phyloP scores from a whole-genome alignment of 2,797 vertebrate genomes.

The Anisognathus igniventris region DNA sequence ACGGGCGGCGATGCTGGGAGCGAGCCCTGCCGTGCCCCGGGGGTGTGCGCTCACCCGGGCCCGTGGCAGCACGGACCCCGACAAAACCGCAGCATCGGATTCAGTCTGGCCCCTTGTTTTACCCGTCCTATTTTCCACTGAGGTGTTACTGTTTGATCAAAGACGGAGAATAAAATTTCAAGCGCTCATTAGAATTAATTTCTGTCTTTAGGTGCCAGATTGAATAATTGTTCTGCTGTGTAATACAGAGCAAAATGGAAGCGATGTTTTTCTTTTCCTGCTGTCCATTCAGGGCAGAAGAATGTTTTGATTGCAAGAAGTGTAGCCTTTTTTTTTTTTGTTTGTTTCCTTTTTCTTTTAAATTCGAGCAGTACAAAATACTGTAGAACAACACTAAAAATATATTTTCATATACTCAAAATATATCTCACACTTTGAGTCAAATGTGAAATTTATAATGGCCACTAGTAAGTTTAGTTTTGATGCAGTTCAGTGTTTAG shows the following conservation, averaged over 20 bases:
- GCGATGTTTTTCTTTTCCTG: neutral
- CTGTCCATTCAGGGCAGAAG: neutral
- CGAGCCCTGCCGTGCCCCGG: neutral
- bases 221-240: neutral
- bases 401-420: neutral
- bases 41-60: neutral
- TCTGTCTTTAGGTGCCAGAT: neutral
- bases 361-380: too few relatives aligned
- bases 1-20: neutral
- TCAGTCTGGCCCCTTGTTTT: neutral
- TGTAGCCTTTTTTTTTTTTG: neutral
- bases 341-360: neutral
- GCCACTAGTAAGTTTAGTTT: neutral
- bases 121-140: accelerated
- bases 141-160: accelerated
- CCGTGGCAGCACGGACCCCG: accelerated
- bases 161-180: neutral
- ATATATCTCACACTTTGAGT: neutral
- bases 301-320: neutral
- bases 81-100: neutral
- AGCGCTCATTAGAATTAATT: neutral
- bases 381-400: neutral
- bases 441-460: neutral
- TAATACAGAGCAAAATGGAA: neutral
- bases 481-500: neutral